Percentiles rank a stretch among this genome's conserved stretches.
phyloP scores from a whole-genome alignment of 1,140 invertebrate species.

The Euwallacea similis region DNA sequence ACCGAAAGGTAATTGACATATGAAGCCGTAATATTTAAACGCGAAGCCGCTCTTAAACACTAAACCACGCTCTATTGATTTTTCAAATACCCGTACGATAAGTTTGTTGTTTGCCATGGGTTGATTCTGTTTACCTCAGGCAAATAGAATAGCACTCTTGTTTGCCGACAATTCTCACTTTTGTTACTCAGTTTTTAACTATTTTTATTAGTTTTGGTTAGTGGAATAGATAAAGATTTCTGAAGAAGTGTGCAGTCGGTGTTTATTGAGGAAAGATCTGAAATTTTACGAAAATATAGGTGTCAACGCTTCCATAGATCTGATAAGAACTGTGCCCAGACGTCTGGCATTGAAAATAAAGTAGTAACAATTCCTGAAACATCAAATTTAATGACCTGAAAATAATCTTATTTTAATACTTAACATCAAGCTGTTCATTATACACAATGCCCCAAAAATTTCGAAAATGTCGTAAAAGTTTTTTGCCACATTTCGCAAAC shows the following conservation, averaged over 20 bases:
- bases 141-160: conserved; percentile 26
- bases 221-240: conserved; percentile 32
- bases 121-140: conserved; percentile 19
- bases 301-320: too few species aligned
- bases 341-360: too few species aligned
- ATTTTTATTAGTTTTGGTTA: conserved; percentile 32
- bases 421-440: too few species aligned
- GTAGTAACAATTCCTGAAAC: too few species aligned
- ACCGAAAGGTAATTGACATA: conserved; percentile 28
- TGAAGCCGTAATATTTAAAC: conserved; percentile 23
- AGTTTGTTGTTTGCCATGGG: conserved; percentile 31
- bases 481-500: too few species aligned
- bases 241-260: neutral
- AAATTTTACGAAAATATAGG: neutral
- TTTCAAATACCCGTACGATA: conserved; percentile 35
- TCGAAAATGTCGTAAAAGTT: too few species aligned
- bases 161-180: conserved; percentile 38
- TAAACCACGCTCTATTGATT: conserved; percentile 32
- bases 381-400: too few species aligned
- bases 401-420: too few species aligned
- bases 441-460: too few species aligned
- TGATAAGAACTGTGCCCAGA: too few species aligned
- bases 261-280: neutral
- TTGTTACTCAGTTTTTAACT: conserved; percentile 31
- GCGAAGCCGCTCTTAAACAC: conserved; percentile 22